Evolutionary conservation across 2,113 vertebrate species (phyloP).

Genomic region (Ictidomys tridecemlineatus): DNA sequence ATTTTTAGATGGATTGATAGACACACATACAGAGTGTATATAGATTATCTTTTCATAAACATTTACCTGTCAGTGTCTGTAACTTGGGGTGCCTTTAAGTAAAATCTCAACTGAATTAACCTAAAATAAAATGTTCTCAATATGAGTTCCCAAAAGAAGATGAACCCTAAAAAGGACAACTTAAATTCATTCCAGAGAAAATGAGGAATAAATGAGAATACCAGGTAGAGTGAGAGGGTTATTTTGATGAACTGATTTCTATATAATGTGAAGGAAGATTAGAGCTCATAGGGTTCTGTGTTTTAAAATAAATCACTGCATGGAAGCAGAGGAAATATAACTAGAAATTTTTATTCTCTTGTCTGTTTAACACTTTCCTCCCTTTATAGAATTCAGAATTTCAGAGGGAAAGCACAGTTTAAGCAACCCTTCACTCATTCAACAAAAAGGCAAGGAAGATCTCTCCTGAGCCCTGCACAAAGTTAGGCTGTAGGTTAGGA

Average conservation of each 20-base stretch:
- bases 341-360: constrained; percentile 57
- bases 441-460: neutral
- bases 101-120: constrained; percentile 77
- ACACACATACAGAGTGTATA: neutral
- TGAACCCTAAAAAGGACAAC: constrained; percentile 69
- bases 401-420: constrained; percentile 31
- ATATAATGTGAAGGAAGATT: constrained; percentile 79
- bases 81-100: constrained; percentile 71
- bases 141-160: constrained; percentile 62
- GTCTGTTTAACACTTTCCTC: constrained; percentile 71
- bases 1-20: constrained; percentile 73
- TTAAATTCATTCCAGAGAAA: constrained; percentile 78
- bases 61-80: constrained; percentile 73
- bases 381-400: constrained; percentile 47
- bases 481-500: neutral
- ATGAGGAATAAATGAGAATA: constrained; percentile 77
- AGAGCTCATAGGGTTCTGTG: constrained; percentile 51
- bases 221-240: constrained; percentile 74
- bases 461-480: neutral
- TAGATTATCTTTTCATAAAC: constrained; percentile 73
- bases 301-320: constrained; percentile 79
- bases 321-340: constrained; percentile 71
- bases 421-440: neutral
- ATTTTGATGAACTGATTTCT: constrained; percentile 78
- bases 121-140: constrained; percentile 74